Evolutionary conservation across 2,888 invertebrate genomes (phyloP), one percentile per base, ranked within the genome.

Genomic region (Rhimphoctona megacephalus): DNA sequence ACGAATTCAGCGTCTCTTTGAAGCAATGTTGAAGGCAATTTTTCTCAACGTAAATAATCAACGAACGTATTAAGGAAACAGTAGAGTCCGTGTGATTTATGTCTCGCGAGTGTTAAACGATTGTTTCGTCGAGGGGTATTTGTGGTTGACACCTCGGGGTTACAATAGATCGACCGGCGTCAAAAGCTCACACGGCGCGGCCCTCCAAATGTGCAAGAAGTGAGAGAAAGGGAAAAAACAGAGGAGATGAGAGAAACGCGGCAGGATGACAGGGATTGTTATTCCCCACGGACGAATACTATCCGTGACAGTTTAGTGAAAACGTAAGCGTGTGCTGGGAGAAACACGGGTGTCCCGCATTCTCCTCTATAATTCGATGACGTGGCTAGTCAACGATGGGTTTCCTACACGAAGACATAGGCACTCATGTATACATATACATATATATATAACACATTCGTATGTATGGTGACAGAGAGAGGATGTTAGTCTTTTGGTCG

Each of bases 231-330:
- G 46, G 64, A 52, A 49, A 36, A 2, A 17, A 46, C 25, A 77
- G 64, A 22, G 14, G 46, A 46, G 74, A 81, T 57, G 74, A 81
- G 79, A 69, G 69, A 76, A 70, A 43, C 61, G 57, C 39, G 8
- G 69, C 67, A 72, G 70, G 79, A 74, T 86, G 82, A 82, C 81
- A 81, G 67, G 61, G 72, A 81, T 81, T 83, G 83, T 86, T 84
- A 84, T 84, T 86, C 81, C 81, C 84, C 49, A 70, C 46, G 81
- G 84, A 81, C 54, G 82, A 86, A 82, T 79, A 79, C 84, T 79
- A 84, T 82, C 86, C 79, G 81, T 84, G 81, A 84, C 81, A 83
- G 84, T 81, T 86, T 86, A 86, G 86, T 86, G 84, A 84, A 82
- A 86, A 84, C 81, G 86, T 84, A 79, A 86, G 81, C 79, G 86